phyloP scores from a whole-genome alignment of 2,113 vertebrate species.

The Sardina pilchardus region DNA sequence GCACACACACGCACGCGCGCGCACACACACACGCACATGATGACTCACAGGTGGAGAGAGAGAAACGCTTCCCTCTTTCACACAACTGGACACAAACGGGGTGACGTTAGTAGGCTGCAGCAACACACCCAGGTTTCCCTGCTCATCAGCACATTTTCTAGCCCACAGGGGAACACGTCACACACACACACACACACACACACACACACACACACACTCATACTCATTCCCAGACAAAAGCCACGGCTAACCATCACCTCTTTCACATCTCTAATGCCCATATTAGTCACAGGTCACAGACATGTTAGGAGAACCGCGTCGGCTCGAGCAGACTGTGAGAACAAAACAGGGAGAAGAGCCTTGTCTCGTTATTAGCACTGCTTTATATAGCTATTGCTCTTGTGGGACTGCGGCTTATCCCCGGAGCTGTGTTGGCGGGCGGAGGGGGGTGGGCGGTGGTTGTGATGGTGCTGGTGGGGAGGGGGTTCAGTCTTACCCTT shows the following conservation, averaged over 20 bases:
- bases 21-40: neutral
- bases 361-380: neutral
- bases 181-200: constrained; percentile 11
- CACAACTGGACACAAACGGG: neutral
- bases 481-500: constrained; percentile 82
- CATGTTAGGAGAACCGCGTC: neutral
- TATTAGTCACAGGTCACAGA: neutral
- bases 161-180: neutral
- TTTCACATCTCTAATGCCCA: neutral
- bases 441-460: neutral
- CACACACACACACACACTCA: neutral
- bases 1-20: neutral
- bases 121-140: neutral
- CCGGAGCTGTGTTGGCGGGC: neutral
- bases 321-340: neutral
- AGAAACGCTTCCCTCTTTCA: neutral
- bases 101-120: neutral
- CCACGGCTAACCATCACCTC: neutral
- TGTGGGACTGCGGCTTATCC: neutral
- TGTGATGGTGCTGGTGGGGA: too few species aligned
- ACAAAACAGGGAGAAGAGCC: neutral
- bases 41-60: constrained; percentile 1
- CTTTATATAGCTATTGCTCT: constrained; percentile 7
- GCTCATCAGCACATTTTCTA: neutral
- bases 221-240: neutral